A percentile compares a stretch with the other conserved stretches of the same genome.
phyloP scores from a whole-genome alignment of 2,888 invertebrate genomes.

The Bhutanitis thaidina region DNA sequence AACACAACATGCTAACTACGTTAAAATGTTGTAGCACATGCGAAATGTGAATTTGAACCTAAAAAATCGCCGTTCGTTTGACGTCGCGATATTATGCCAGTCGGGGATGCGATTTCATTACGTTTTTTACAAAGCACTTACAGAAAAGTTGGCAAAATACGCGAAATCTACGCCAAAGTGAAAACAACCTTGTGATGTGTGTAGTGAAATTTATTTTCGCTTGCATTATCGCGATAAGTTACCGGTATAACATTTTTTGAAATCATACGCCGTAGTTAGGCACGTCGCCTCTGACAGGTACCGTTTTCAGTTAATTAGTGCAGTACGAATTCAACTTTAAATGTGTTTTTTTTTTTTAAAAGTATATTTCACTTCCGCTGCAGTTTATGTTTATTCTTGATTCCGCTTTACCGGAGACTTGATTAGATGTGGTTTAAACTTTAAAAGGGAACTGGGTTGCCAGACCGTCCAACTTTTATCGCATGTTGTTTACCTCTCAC shows the following conservation, averaged over 20 bases:
- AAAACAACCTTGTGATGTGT: not conserved
- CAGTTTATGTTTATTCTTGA: constrained; percentile 17
- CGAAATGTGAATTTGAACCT: constrained; percentile 7
- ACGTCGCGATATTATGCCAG: constrained; percentile 19
- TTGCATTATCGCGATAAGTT: not conserved
- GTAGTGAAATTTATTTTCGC: not conserved
- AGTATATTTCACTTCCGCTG: constrained; percentile 14
- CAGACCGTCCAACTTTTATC: constrained; percentile 8
- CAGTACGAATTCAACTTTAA: constrained; percentile 27
- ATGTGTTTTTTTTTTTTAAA: constrained; percentile 21
- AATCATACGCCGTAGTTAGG: constrained; percentile 25
- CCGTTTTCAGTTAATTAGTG: constrained; percentile 59
- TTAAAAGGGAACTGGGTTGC: constrained; percentile 21
- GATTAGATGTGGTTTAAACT: constrained; percentile 24
- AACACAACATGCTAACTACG: too few relatives aligned
- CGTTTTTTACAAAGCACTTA: constrained; percentile 21
- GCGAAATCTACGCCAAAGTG: not conserved
- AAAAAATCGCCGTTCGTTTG: constrained; percentile 17
- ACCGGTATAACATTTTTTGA: constrained; percentile 13
- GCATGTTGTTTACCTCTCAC: constrained; percentile 6
- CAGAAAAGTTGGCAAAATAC: constrained; percentile 18
- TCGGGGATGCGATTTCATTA: constrained; percentile 23
- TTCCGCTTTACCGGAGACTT: constrained; percentile 16
- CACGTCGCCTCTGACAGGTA: constrained; percentile 42
- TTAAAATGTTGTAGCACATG: not conserved